Evolutionary conservation across 2,113 vertebrate species (phyloP), one percentile per base, ranked within the genome.

Genomic region (Lipophrys pholis): DNA sequence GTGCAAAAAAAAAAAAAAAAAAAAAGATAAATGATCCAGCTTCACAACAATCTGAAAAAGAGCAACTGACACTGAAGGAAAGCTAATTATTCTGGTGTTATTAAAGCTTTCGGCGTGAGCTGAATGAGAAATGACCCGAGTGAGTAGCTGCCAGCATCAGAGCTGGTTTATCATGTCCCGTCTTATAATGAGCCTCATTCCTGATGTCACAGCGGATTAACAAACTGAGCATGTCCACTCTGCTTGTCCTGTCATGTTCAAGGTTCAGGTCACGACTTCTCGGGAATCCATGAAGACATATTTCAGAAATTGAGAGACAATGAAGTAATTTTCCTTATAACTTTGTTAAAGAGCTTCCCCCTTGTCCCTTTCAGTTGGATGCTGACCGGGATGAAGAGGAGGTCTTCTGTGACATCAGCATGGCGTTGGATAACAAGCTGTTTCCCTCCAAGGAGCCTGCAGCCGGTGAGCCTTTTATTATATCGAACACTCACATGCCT

Each of bases 321-420:
- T 30, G 21, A 30, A 30, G 21, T 30, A 30, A 30, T 2, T 30
- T 30, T 30, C 21, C 21, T 30, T 16, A 3, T 42, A n/a, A n/a
- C 50, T 42, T 40, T 6, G 30, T 6, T 52, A 10, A 40, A 73
- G 17, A 36, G 62, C 41, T 70, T 73, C 64, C 21, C 21, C 21
- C 21, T 30, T 30, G 21, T 86, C 69, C 50, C 50, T 68, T 74
- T 49, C 60, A 99, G 97, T 91, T 99, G 86, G 97, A 99, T 2
- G 97, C 97, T 0, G 97, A 98, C 85, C 93, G 97, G 76, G 95
- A 98, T 0, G 97, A 99, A 76, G 97, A 99, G 76, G 96, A 98
- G 69, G 95, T 99, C 16, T 99, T 99, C 92, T 92, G 73, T 87
- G 97, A 99, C 90, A 98, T 99, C 93, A 95, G 96, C 40, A 62